Evolutionary conservation across 2,888 invertebrate genomes (phyloP).

Genomic region (Odiellus spinosus): DNA sequence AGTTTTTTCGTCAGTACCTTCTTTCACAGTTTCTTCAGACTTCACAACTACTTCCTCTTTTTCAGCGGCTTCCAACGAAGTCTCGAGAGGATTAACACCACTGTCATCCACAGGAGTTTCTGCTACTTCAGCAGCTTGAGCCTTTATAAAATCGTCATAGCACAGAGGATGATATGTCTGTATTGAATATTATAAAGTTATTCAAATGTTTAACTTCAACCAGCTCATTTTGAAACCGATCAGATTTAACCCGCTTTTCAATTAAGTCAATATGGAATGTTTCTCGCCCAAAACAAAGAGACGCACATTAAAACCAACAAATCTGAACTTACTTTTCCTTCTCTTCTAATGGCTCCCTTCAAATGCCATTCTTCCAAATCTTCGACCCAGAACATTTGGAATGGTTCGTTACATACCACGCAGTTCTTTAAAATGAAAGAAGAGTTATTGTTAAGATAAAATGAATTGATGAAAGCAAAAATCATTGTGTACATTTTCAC

Average conservation of each 20-base stretch:
- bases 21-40: no score
- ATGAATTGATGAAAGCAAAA: not conserved
- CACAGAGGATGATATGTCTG: slow-evolving; percentile 77
- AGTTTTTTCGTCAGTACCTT: not conserved
- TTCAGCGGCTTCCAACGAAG: no score
- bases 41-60: not conserved
- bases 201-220: not conserved
- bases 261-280: not conserved
- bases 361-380: slow-evolving; percentile 97
- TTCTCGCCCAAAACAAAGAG: no score
- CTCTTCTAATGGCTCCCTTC: slow-evolving; percentile 50
- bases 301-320: not conserved
- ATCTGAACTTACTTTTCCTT: slow-evolving; percentile 41
- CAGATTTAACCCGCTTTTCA: not conserved
- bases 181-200: not conserved
- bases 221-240: not conserved
- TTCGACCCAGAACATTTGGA: slow-evolving; percentile 90
- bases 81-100: no score
- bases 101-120: no score
- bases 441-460: not conserved
- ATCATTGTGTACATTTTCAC: slow-evolving; percentile 18
- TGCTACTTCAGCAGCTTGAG: not conserved
- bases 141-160: slow-evolving; percentile 51
- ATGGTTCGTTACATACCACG: slow-evolving; percentile 77
- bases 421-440: slow-evolving; percentile 38